Base-by-base conservation (phyloP, 2,888 invertebrate genomes). In the Cheilosia impressa region DNA sequence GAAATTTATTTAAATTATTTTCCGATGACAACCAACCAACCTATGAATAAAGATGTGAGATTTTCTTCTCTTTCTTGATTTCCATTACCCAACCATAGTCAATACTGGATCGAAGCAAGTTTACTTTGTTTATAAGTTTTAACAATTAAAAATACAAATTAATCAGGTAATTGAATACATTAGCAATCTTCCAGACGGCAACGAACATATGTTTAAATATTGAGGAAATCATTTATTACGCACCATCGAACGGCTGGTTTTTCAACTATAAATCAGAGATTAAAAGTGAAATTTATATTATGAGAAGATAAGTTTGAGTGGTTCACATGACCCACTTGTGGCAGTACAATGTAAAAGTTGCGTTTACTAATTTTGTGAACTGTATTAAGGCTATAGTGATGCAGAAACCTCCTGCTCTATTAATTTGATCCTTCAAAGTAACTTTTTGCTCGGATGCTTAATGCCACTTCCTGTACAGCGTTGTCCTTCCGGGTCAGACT, bases 1-100 rank as follows among this genome's bases (percentile, higher is more conserved):
- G 57, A 57, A 38, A 57, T 57, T 65, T 75, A 75, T 75, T 65
- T 27, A 75, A 65, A 75, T 75, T 55, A 65, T 65, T 55, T 1
- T 4, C 10, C 5, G 27, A 75, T 66, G 75, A 75, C 57, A 75
- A 58, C 50, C 65, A 24, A 58, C 15, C 24, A 75, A 66, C 65
- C 57, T 75, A 50, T n/a, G 50, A 66, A 50, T 75, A 22, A 52
- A 66, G 57, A 66, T 75, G 57, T 75, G 65, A 75, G 47, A 58
- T 27, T 50, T 75, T 50, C 17, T 47, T 58, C 38, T 17, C 31
- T 55, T 57, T 63, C 27, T 19, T 10, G 19, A 24, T 75, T 75
- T 47, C 13, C 13, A 38, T 38, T 38, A 38, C 38, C 38, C 3
- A 65, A 65, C 47, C 47, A 34, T 50, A 38, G 45, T 75, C 47